These are phyloP conservation scores for Drosophila seguyi DNA, from an alignment of 1,140 invertebrate species.

Conservation along the genomic window DNA sequence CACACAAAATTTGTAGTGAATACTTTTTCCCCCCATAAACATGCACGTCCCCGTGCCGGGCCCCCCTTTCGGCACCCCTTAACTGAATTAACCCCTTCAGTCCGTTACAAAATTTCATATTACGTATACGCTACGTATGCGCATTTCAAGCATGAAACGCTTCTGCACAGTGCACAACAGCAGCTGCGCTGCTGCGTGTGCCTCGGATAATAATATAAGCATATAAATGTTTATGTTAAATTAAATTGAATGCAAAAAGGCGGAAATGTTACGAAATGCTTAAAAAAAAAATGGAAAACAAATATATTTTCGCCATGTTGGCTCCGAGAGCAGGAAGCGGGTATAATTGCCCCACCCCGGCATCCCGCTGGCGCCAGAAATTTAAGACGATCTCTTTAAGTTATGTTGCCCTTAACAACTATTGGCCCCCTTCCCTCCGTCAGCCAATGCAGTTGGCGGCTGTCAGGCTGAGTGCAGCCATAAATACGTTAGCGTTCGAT, in stretches of 20 bases:
- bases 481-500: conserved; percentile 81
- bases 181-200: conserved; percentile 51
- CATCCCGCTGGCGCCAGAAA: conserved; percentile 21
- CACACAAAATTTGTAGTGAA: conserved; percentile 75
- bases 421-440: conserved; percentile 1
- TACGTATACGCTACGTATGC: conserved; percentile 80
- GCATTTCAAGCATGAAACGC: conserved; percentile 77
- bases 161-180: conserved; percentile 69
- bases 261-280: conserved; percentile 76
- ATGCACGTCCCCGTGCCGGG: background rate
- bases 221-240: conserved; percentile 84
- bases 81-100: conserved; percentile 49
- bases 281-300: conserved; percentile 6
- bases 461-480: conserved; percentile 78
- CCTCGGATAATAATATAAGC: conserved; percentile 74
- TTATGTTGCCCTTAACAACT: conserved; percentile 30
- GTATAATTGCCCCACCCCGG: conserved; percentile 36
- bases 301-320: conserved; percentile 68
- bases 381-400: conserved; percentile 64
- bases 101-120: conserved; percentile 70
- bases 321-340: conserved; percentile 39
- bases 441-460: conserved; percentile 51
- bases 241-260: conserved; percentile 82
- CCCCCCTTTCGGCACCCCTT: background rate
- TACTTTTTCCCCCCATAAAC: conserved; percentile 48